A percentile compares a stretch with the other conserved stretches of the same genome.
These are phyloP conservation scores for Sebastes trivittatus DNA, from an alignment of 2,797 vertebrate genomes.

Conservation along the genomic window DNA sequence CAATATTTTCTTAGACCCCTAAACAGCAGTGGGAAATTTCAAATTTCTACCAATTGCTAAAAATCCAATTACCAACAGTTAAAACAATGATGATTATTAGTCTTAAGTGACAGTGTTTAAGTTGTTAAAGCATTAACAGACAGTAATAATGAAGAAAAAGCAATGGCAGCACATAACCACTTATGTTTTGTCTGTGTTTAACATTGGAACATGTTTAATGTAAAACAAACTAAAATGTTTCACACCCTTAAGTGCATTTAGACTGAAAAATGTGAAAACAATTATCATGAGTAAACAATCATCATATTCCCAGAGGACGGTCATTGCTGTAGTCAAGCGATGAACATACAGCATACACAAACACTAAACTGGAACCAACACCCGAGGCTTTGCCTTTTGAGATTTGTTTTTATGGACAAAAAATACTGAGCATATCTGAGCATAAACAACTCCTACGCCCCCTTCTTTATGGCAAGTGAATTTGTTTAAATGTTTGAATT, in stretches of 20 bases:
- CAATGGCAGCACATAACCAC: background rate
- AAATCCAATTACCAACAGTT: background rate
- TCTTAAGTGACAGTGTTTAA: background rate
- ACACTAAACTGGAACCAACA: slow-evolving; percentile 23
- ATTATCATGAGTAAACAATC: slow-evolving; percentile 44
- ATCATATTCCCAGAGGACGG: slow-evolving; percentile 37
- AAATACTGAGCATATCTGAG: background rate
- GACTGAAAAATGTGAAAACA: slow-evolving; percentile 33
- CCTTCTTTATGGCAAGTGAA: background rate
- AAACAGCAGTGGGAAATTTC: background rate
- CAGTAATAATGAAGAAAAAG: background rate
- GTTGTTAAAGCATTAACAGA: background rate
- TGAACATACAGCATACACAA: slow-evolving; percentile 17
- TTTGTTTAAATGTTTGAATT: background rate
- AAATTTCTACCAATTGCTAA: background rate
- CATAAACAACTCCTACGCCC: background rate
- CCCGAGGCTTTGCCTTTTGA: background rate
- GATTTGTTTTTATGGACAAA: background rate
- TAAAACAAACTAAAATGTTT: slow-evolving; percentile 24
- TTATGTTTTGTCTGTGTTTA: background rate
- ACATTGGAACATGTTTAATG: background rate
- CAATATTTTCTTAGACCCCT: background rate
- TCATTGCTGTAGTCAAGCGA: slow-evolving; percentile 22
- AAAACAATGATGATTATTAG: background rate
- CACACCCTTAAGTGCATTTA: background rate